These are phyloP conservation scores for Seira sanloemensis DNA, from an alignment of 2,888 invertebrate species.

Conservation along the genomic window DNA sequence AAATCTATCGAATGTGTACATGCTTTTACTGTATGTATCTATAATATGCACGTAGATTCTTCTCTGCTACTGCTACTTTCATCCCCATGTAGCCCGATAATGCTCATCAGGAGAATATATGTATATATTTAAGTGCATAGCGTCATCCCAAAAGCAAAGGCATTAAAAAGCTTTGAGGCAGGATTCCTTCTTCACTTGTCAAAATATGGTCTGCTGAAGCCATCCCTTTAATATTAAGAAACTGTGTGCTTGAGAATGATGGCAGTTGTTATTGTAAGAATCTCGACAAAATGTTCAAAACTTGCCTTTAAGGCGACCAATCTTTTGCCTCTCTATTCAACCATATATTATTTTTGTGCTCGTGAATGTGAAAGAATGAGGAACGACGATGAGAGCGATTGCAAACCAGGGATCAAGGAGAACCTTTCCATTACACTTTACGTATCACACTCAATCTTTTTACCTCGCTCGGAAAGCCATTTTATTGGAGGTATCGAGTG, in stretches of 20 bases:
- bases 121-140: no score
- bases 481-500: background rate
- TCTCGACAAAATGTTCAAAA: background rate
- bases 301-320: background rate
- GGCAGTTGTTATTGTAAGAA: no score
- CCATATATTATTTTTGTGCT: no score
- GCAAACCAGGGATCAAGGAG: background rate
- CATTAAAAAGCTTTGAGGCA: constrained; percentile 54
- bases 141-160: no score
- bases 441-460: background rate
- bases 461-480: background rate
- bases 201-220: background rate
- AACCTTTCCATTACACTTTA: background rate
- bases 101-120: background rate
- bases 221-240: no score
- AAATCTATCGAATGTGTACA: background rate
- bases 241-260: background rate
- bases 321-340: no score
- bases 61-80: background rate
- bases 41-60: background rate
- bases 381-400: background rate
- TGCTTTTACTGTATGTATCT: background rate
- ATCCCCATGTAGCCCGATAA: background rate
- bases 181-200: constrained; percentile 39
- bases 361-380: background rate